Percentiles rank a stretch among this genome's conserved stretches.
These are phyloP conservation scores for Tyria jacobaeae DNA, from an alignment of 2,888 invertebrate species.

Conservation along the genomic window DNA sequence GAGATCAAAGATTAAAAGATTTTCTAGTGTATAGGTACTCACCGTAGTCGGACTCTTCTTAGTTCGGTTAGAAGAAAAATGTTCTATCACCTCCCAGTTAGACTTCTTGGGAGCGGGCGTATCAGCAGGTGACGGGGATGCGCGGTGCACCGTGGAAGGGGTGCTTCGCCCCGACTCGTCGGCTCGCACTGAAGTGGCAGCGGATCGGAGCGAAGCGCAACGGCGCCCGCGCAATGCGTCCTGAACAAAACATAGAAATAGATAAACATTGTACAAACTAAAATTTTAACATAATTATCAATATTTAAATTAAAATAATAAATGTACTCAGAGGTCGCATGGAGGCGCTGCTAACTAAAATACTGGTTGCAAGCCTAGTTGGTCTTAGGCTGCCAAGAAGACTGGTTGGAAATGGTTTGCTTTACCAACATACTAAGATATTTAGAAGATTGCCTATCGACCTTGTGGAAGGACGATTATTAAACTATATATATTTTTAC, in stretches of 20 bases:
- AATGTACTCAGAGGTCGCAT: too few relatives aligned
- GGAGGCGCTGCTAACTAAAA: too few relatives aligned
- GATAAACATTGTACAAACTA: neutral
- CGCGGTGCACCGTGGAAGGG: slow-evolving; percentile 73
- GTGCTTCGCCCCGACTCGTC: slow-evolving; percentile 79
- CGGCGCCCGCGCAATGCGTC: slow-evolving; percentile 88
- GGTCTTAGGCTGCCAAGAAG: too few relatives aligned
- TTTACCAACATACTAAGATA: too few relatives aligned
- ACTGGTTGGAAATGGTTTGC: too few relatives aligned
- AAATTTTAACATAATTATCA: too few relatives aligned
- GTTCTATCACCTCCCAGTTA: slow-evolving; percentile 97
- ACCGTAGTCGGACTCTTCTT: slow-evolving; percentile 85
- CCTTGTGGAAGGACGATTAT: too few relatives aligned
- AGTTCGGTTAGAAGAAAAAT: slow-evolving; percentile 89
- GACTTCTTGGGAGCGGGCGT: slow-evolving; percentile 90
- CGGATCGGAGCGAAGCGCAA: slow-evolving; percentile 86
- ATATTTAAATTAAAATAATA: too few relatives aligned
- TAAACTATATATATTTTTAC: too few relatives aligned
- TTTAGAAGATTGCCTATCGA: too few relatives aligned
- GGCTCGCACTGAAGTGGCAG: slow-evolving; percentile 65
- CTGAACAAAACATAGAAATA: slow-evolving; percentile 82
- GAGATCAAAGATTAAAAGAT: too few relatives aligned
- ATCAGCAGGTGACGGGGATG: slow-evolving; percentile 85
- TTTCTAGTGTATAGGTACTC: slow-evolving; percentile 55
- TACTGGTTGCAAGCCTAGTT: too few relatives aligned